These are phyloP conservation scores for Gambusia affinis DNA, from an alignment of 2,113 vertebrate genomes.

Conservation along the genomic window DNA sequence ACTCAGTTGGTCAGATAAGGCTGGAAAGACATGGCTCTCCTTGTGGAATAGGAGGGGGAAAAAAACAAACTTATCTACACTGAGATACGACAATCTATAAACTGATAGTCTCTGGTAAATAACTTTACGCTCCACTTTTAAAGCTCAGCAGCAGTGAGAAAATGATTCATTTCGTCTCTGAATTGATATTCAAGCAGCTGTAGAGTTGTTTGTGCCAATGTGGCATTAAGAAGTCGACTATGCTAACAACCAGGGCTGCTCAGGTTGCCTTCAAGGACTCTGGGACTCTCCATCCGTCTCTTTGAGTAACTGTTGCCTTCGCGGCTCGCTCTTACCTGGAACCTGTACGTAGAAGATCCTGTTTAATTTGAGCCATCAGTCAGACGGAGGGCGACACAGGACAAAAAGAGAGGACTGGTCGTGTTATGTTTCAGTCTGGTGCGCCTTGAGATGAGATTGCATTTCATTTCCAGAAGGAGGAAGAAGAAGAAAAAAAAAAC, in stretches of 20 bases:
- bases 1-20: slow-evolving; percentile 5
- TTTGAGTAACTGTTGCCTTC: neutral
- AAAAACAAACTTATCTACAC: slow-evolving; percentile 21
- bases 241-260: neutral
- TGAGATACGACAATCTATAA: slow-evolving; percentile 5
- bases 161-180: neutral
- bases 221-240: neutral
- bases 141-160: neutral
- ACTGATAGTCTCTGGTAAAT: neutral
- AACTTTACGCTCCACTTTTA: neutral
- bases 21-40: slow-evolving; percentile 5
- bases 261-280: neutral
- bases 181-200: neutral
- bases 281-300: neutral
- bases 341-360: neutral
- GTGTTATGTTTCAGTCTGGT: slow-evolving; percentile 13
- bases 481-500: neutral
- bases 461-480: slow-evolving; percentile 18
- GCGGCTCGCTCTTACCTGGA: neutral
- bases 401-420: neutral
- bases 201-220: neutral
- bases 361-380: neutral
- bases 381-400: neutral
- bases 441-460: slow-evolving; percentile 16
- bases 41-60: neutral